Evolutionary conservation across 2,888 invertebrate species (phyloP), one percentile per base, ranked within the genome.

Genomic region (Molanna angustata): DNA sequence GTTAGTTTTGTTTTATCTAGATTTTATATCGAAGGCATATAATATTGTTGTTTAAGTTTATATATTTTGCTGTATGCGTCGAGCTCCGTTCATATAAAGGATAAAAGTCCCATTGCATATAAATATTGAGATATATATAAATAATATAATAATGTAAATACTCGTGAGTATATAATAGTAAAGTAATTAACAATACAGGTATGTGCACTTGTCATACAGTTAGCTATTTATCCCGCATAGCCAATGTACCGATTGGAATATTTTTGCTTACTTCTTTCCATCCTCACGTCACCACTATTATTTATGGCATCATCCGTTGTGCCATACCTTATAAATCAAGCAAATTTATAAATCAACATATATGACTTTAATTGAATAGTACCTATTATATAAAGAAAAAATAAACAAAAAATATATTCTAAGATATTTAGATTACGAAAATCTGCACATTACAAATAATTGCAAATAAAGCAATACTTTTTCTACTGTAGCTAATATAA

Each of bases 371-470:
- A 55, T 52, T 52, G 51, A 47, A 54, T 54, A 57, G 54, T 57
- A 57, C 49, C 49, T 56, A 48, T 55, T n/a, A n/a, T n/a, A n/a
- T n/a, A n/a, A n/a, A n/a, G n/a, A n/a, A n/a, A n/a, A n/a, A n/a
- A n/a, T n/a, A n/a, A n/a, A 50, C 46, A 45, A 52, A 49, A 58
- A 50, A 48, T 52, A 58, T 58, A 58, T 55, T 53, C 50, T 55
- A 58, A 58, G 52, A 54, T 55, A 53, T 55, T 44, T 57, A 55
- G 52, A 58, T 53, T 58, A 55, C 32, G 49, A 53, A 52, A 53
- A 58, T 58, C 58, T 56, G 58, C 58, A 58, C 58, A 58, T 58
- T 58, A 58, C 58, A 58, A 58, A 58, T 58, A 56, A 58, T 59
- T 59, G 58, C 58, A 59, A 59, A 56, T 54, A 52, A 59, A 59